Conservation (phyloP, 2,113 vertebrate species). For the Crotalus horridus region DNA sequence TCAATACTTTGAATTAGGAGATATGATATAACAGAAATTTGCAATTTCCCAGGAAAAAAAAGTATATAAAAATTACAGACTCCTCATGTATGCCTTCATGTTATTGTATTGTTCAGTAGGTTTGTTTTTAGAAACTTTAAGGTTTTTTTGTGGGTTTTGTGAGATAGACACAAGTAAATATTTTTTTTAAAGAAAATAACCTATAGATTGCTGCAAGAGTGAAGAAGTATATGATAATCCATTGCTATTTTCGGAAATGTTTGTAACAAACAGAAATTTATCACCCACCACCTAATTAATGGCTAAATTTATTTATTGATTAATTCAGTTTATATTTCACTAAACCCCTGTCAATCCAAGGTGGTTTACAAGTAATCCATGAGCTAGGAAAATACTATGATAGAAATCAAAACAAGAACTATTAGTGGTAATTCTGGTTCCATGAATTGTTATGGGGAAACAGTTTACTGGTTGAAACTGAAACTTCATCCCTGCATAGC, state of each 20-base stretch:
- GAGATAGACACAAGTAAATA: neutral
- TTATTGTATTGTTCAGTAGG: neutral
- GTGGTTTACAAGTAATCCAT: neutral
- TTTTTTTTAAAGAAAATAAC: too few relatives aligned
- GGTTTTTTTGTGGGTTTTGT: neutral
- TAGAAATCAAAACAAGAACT: neutral
- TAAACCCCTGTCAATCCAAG: neutral
- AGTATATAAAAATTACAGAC: neutral
- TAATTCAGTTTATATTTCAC: neutral
- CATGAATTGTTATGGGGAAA: neutral
- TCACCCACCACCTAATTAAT: neutral
- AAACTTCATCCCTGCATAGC: neutral
- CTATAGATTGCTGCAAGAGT: neutral
- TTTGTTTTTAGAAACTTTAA: neutral
- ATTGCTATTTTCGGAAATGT: neutral
- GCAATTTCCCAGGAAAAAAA: neutral
- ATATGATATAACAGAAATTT: neutral
- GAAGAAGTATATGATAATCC: neutral
- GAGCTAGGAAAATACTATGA: neutral
- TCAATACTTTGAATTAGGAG: neutral
- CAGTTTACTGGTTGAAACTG: neutral
- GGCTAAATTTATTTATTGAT: neutral
- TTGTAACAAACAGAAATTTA: neutral
- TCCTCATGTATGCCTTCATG: neutral
- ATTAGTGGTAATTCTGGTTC: neutral